Conservation (phyloP, 2,888 invertebrate genomes). For the Ophion costatus region DNA sequence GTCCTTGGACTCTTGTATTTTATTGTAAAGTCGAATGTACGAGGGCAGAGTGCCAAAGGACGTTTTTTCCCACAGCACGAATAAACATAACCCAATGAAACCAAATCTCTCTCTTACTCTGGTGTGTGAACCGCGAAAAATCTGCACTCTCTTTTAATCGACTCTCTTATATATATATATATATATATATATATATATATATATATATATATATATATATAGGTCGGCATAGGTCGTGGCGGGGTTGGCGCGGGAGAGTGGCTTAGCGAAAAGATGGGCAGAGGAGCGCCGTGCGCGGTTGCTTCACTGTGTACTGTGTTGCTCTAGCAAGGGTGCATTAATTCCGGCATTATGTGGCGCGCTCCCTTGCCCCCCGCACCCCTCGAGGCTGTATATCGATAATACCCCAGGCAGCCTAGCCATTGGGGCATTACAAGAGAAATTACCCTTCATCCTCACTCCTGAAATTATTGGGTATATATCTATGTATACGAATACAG, state of each 20-base stretch:
- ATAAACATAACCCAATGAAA: no score
- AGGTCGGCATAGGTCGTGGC: background rate
- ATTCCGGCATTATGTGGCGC: constrained; percentile 66
- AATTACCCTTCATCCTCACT: constrained; percentile 68
- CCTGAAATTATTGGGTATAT: background rate
- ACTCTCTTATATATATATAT: no score
- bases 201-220: no score
- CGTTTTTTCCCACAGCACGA: no score
- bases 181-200: no score
- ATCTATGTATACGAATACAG: background rate
- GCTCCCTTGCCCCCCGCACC: constrained; percentile 23
- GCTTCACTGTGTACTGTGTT: constrained; percentile 33
- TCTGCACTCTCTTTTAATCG: constrained; percentile 74
- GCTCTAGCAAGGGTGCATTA: constrained; percentile 67
- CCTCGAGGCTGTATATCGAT: constrained; percentile 14
- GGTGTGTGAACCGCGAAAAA: constrained; percentile 53
- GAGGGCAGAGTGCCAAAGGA: no score
- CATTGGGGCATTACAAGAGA: constrained; percentile 67
- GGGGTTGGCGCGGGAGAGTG: background rate
- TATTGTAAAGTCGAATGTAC: no score
- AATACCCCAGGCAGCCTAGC: constrained; percentile 35
- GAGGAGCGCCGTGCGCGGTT: constrained; percentile 65
- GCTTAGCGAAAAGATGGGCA: constrained; percentile 57
- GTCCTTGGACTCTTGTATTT: no score
- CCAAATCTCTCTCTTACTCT: constrained; percentile 9